phyloP scores from a whole-genome alignment of 2,113 vertebrate species.

The Epinephelus moara region DNA sequence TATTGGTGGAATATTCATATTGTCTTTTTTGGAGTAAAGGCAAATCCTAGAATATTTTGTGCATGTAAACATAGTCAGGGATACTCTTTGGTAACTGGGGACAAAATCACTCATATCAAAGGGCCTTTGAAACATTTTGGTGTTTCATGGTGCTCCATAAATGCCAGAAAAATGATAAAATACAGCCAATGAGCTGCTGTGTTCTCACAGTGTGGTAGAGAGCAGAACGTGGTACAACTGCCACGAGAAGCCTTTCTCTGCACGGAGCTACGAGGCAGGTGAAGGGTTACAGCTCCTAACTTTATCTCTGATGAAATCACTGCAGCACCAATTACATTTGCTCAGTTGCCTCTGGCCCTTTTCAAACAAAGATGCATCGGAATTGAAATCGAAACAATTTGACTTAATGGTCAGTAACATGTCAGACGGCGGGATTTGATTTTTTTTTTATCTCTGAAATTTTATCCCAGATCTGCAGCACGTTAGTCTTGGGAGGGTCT shows the following conservation, averaged over 20 bases:
- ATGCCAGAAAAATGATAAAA: neutral
- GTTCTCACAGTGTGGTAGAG: neutral
- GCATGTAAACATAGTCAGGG: too few relatives aligned
- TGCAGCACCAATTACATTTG: constrained; percentile 20
- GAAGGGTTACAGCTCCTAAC: constrained; percentile 10
- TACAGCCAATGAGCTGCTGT: neutral
- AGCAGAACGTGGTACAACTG: neutral
- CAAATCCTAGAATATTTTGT: too few relatives aligned
- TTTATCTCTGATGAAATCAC: constrained; percentile 46
- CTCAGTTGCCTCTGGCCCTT: constrained; percentile 17
- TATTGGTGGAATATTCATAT: too few relatives aligned
- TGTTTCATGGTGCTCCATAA: neutral
- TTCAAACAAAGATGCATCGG: constrained; percentile 37
- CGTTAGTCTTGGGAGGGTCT: neutral
- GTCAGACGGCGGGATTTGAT: constrained; percentile 9
- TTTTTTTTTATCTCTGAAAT: constrained; percentile 21
- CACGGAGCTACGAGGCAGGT: neutral
- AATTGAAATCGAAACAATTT: constrained; percentile 13
- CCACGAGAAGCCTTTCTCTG: neutral
- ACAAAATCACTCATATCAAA: neutral
- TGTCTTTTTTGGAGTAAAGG: too few relatives aligned
- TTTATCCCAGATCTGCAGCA: constrained; percentile 9
- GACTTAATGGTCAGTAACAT: constrained; percentile 21
- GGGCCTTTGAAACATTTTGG: neutral
- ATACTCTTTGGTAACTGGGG: too few relatives aligned